A percentile compares a stretch with the other conserved stretches of the same genome.
Conservation (phyloP, 2,888 invertebrate species). For the Tethea ocularis region DNA sequence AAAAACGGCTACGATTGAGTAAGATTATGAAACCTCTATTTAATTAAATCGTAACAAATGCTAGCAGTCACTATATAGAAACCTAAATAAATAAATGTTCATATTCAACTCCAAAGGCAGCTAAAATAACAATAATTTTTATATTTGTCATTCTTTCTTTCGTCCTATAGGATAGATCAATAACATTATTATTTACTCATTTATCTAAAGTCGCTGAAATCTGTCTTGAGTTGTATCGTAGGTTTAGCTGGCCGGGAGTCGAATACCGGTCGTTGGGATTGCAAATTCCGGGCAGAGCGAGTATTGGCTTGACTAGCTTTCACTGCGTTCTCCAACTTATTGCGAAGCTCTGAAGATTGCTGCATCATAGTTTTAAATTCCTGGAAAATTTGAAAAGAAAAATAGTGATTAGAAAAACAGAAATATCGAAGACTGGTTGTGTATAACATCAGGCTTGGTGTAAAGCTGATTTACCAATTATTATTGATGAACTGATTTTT, state of each 20-base stretch:
- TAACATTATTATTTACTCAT: conserved; percentile 11
- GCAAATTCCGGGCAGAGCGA: conserved; percentile 40
- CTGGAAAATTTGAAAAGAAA: conserved; percentile 56
- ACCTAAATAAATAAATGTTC: no score
- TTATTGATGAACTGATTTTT: no score
- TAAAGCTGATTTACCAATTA: no score
- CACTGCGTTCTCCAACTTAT: conserved; percentile 93
- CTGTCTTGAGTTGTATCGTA: conserved; percentile 96
- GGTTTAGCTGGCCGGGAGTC: conserved; percentile 80
- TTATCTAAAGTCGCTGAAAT: conserved; percentile 96
- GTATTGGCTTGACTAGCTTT: conserved; percentile 86
- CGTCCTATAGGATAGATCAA: background rate
- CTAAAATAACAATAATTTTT: no score
- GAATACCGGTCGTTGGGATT: conserved; percentile 53
- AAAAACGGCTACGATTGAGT: no score
- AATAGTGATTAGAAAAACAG: background rate
- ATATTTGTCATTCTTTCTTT: no score
- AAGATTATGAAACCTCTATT: no score
- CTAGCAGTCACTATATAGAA: no score
- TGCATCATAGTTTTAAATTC: conserved; percentile 96
- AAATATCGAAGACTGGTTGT: background rate
- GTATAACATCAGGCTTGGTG: no score
- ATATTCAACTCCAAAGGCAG: no score
- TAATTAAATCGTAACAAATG: no score
- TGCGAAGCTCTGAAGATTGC: conserved; percentile 90